Evolutionary conservation across 2,888 invertebrate genomes (phyloP), one percentile per base, ranked within the genome.

Genomic region (Mycogona germanica): DNA sequence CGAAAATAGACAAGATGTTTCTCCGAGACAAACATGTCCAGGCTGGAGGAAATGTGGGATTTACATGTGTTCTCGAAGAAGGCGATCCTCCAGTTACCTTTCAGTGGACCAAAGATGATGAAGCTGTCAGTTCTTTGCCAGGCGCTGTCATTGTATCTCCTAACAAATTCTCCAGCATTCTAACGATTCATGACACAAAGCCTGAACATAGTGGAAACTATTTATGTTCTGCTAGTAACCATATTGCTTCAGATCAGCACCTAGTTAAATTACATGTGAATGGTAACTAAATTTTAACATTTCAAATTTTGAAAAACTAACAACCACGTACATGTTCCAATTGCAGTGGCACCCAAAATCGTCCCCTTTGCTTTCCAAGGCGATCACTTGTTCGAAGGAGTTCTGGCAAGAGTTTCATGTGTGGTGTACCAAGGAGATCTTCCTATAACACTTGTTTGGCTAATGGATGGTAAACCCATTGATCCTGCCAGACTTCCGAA

Each of bases 71-170:
- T 21, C 46, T 61, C 17, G 47, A 49, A 35, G 55, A 60, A 26
- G 60, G 70, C 7, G 70, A 70, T 59, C 61, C 65, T 32, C 70
- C 70, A 38, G 62, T 70, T 61, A 75, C 74, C 63, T 79, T 84
- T 61, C 72, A 76, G 55, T 84, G 83, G 84, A 78, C 76, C 58
- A 77, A 82, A 60, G 80, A 82, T 65, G 77, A 12, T n/a, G 9
- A 32, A 32, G 35, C 9, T n/a, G 35, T n/a, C n/a, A n/a, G 9
- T 32, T 32, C 35, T n/a, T 12, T 32, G 9, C 35, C n/a, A 32
- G n/a, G n/a, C n/a, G n/a, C n/a, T 32, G n/a, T 32, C n/a, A 9
- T 12, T 32, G 35, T 32, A n/a, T 9, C n/a, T 32, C 9, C 9
- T 32, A 9, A 32, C 35, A 9, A 32, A 32, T 32, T 32, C n/a